Evolutionary conservation across 2,113 vertebrate species (phyloP).

Genomic region (Calyptommatus sinebrachiatus): DNA sequence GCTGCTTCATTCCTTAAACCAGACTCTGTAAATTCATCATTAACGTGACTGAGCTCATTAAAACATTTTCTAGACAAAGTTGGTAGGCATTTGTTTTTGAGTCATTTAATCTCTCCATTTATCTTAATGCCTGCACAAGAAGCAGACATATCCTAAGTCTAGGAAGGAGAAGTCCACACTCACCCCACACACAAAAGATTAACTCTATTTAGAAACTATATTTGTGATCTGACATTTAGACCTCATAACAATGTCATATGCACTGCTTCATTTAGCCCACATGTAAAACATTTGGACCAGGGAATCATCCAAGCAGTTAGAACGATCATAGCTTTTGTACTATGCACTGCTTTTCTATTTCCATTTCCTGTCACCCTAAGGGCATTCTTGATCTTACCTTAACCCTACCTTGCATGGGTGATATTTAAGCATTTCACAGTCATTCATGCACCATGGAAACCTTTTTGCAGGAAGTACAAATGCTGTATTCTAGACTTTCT

Average conservation of each 20-base stretch:
- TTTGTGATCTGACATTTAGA: background rate
- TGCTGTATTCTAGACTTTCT: too few relatives aligned
- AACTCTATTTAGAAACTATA: background rate
- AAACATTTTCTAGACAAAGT: constrained; percentile 9
- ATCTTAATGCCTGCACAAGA: background rate
- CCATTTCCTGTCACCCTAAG: too few relatives aligned
- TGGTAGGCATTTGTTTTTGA: background rate
- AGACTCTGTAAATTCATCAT: constrained; percentile 19
- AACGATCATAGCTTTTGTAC: too few relatives aligned
- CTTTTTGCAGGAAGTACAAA: too few relatives aligned
- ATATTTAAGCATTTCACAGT: too few relatives aligned
- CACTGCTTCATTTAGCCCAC: background rate
- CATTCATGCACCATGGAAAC: too few relatives aligned
- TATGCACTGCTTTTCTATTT: too few relatives aligned
- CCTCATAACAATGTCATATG: background rate
- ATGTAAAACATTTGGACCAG: too few relatives aligned
- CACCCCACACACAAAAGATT: background rate
- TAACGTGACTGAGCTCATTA: constrained; percentile 1
- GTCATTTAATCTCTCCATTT: constrained; percentile 3
- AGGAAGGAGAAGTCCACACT: background rate
- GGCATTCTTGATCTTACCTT: too few relatives aligned
- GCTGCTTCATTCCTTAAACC: constrained; percentile 28
- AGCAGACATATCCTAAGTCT: background rate
- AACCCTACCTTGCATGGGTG: too few relatives aligned
- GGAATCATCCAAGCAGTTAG: too few relatives aligned